Evolutionary conservation across 2,888 invertebrate genomes (phyloP), one percentile per base, ranked within the genome.

Genomic region (Antheraea assamensis): DNA sequence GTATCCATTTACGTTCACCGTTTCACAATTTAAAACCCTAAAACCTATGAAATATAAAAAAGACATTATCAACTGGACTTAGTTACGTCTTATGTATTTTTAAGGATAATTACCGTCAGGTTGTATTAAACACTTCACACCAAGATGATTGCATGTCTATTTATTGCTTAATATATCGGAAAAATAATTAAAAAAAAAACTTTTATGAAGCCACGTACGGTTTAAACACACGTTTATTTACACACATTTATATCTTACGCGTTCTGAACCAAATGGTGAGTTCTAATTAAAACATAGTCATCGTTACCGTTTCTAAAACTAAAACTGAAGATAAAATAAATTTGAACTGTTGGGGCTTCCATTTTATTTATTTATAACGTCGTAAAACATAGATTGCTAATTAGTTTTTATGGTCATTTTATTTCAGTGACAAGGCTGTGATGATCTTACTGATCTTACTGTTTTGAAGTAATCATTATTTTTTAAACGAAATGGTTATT

Each of bases 351-450:
- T 75, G 77, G n/a, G 77, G 79, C 75, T 78, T 81, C 83, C 82
- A 85, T 87, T 92, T 92, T 91, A 91, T 93, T 90, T 88, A 90
- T 92, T 92, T 93, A 92, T 84, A 76, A 82, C 83, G 76, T 85
- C 86, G 85, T 93, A 93, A 92, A 93, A 87, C 83, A 84, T 89
- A 86, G 87, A 90, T 93, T 88, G 88, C 91, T 93, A 92, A 93
- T 93, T 92, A 92, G 89, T 87, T 93, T 64, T 91, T 91, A 92
- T 89, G 87, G 85, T 77, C 78, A 82, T 90, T 89, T 88, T 88
- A 90, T 89, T 87, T 84, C 81, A 78, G 84, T 86, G 85, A 87
- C 87, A 87, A 83, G 83, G 82, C 80, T 80, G 78, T 72, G 74
- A 42, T 71, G 74, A 79, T 78, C 81, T 83, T 75, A 80, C 30